Evolutionary conservation across 92 coral and sea anemone genomes (phyloP).

Genomic region (Siderastrea siderea): DNA sequence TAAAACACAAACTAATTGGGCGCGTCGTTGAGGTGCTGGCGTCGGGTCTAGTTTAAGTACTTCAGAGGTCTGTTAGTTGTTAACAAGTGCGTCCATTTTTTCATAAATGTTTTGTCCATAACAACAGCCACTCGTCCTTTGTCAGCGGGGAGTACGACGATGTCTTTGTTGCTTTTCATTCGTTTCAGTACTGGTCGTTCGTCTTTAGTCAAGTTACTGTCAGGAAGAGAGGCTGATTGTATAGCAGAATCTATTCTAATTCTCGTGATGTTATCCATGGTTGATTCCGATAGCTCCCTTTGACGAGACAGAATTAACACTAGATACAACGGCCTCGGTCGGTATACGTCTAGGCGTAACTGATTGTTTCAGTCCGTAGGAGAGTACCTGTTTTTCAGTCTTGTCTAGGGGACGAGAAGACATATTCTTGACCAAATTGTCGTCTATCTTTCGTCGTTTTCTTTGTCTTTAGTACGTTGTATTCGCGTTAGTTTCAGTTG

Average conservation of each 20-base stretch:
- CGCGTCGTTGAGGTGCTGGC: slow-evolving; percentile 13
- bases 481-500: too few relatives aligned
- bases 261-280: slow-evolving; percentile 52
- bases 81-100: slow-evolving; percentile 17
- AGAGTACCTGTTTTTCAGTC: slow-evolving; percentile 55
- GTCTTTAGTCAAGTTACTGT: slow-evolving; percentile 50
- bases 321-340: slow-evolving; percentile 46
- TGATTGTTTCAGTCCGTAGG: slow-evolving; percentile 49
- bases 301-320: slow-evolving; percentile 50
- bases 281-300: not conserved
- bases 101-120: slow-evolving; percentile 55
- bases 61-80: not conserved
- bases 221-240: slow-evolving; percentile 41
- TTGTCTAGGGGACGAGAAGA: slow-evolving; percentile 68
- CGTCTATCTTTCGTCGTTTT: too few relatives aligned
- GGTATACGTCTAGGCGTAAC: slow-evolving; percentile 42
- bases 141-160: slow-evolving; percentile 36
- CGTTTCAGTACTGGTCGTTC: slow-evolving; percentile 24
- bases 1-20: too few relatives aligned
- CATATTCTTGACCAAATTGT: slow-evolving; percentile 6
- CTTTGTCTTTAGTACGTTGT: too few relatives aligned
- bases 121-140: slow-evolving; percentile 27
- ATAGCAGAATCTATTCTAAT: slow-evolving; percentile 39
- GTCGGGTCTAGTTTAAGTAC: slow-evolving; percentile 53
- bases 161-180: slow-evolving; percentile 9